Evolutionary conservation across 2,797 vertebrate genomes (phyloP), one percentile per base, ranked within the genome.

Genomic region (Brachyalestes nurse): DNA sequence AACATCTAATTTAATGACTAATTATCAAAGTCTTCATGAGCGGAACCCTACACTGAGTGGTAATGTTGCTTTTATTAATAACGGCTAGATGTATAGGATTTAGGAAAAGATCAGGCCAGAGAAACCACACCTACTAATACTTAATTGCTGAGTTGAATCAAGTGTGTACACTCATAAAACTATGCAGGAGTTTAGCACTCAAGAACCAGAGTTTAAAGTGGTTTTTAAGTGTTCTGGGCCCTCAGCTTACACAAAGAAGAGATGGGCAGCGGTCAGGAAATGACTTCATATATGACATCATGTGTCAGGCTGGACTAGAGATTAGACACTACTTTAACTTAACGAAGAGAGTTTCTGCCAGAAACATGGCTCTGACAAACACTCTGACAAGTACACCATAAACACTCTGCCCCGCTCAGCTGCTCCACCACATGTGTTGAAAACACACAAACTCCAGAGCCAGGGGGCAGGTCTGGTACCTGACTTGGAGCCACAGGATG

Each of bases 401-500:
- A 55, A 72, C 70, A 72, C 45, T 55, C n/a, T 28, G 51, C 42
- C 34, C 5, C 51, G 38, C 49, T 34, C 55, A 71, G 57, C 40
- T 53, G 49, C 16, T 51, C 47, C 51, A 55, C 21, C 19, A 25
- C 45, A 51, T 51, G n/a, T 47, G 21, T 19, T 47, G 21, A 23
- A 58, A 38, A 60, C 67, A 62, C 42, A 65, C 67, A 69, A 58
- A 82, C 58, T 73, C 78, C 72, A 53, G 21, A 86, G 77, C 19
- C 58, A 64, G 47, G 53, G 53, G 40, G 21, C n/a, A 13, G 45
- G 19, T 28, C 42, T 40, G 38, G 25, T 78, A 99, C 98, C 96
- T 95, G 97, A 98, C 92, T 97, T 97, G 89, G 97, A 98, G 88
- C 97, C 97, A 90, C 98, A 99, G 91, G 97, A 96, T 81, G 96